phyloP scores from a whole-genome alignment of 1,140 invertebrate genomes.

The Euborellia annulipes region DNA sequence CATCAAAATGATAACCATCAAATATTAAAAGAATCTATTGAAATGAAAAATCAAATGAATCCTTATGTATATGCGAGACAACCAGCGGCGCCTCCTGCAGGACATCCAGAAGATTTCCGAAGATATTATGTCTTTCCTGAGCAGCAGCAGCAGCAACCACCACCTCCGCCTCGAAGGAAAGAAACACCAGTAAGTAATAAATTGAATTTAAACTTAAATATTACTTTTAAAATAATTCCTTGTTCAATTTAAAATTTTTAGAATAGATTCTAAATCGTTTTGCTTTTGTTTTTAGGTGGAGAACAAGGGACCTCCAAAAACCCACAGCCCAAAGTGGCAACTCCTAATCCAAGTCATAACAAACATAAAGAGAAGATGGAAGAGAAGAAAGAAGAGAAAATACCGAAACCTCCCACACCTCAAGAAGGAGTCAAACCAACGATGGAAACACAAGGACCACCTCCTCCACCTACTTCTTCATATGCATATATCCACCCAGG shows the following conservation, averaged over 20 bases:
- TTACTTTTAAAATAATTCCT: no score
- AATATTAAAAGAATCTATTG: constrained; percentile 59
- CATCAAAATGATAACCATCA: constrained; percentile 64
- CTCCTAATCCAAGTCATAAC: constrained; percentile 26
- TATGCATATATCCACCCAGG: constrained; percentile 69
- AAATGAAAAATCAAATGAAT: constrained; percentile 59
- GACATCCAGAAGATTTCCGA: constrained; percentile 23
- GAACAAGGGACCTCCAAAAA: neutral
- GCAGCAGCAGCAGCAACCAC: constrained; percentile 22
- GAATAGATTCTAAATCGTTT: neutral
- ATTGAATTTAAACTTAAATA: neutral
- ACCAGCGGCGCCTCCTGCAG: constrained; percentile 26
- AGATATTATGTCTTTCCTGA: constrained; percentile 20
- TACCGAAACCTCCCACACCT: constrained; percentile 32
- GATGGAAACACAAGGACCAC: constrained; percentile 82
- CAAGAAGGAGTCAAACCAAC: constrained; percentile 84
- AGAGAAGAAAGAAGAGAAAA: constrained; percentile 42
- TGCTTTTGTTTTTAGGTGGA: no score
- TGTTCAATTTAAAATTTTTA: constrained; percentile 6
- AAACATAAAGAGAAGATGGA: constrained; percentile 42
- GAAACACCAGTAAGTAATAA: constrained; percentile 5
- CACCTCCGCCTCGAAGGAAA: constrained; percentile 16
- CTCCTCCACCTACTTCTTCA: constrained; percentile 73
- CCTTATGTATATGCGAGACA: constrained; percentile 41
- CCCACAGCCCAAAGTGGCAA: constrained; percentile 4